Base-by-base conservation (phyloP, 2,888 invertebrate genomes). In the Nasonovia ribisnigri region DNA sequence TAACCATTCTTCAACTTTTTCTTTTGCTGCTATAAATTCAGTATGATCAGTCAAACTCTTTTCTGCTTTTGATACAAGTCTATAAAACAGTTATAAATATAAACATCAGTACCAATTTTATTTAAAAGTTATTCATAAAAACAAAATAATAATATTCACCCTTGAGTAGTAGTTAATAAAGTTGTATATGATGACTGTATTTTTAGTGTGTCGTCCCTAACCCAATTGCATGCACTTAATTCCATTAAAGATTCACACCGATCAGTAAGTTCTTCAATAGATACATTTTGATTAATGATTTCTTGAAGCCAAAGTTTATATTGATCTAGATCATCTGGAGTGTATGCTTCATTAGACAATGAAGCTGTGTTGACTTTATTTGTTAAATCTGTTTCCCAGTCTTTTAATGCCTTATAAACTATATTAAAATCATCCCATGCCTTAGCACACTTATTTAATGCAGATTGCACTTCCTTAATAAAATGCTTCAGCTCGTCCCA, bases 21-120 rank as follows among this genome's bases (percentile, higher is more conserved):
- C 97, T 95, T 98, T 98, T 42, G 98, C 98, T 95, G 98, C 98
- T 16, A 98, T 96, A 96, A 99, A 98, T 95, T 99, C 98, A 0
- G 98, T 98, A 95, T 98, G 98, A 95, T 99, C 98, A 0, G 98
- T 98, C 0, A 99, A 96, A 95, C 98, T 98, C 96, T 98, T 98
- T 95, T 99, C 98, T 26, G 98, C 97, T 95, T 97, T 98, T 2
- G 98, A 97, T 43, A 98, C 97, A 84, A 98, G 96, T 94, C 97
- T 95, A 93, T 94, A 94, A 94, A 77, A 48, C 87, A 77, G 29
- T 86, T 89, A 46, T 67, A 90, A 94, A 42, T 26, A 89, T 92
- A 94, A 84, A 84, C 16, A 91, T 88, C n/a, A 46, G 26, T n/a
- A n/a, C 20, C 13, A 48, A 10, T 51, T 57, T 57, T 51, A 1